phyloP scores from a whole-genome alignment of 2,113 vertebrate species.

The Merops nubicus region DNA sequence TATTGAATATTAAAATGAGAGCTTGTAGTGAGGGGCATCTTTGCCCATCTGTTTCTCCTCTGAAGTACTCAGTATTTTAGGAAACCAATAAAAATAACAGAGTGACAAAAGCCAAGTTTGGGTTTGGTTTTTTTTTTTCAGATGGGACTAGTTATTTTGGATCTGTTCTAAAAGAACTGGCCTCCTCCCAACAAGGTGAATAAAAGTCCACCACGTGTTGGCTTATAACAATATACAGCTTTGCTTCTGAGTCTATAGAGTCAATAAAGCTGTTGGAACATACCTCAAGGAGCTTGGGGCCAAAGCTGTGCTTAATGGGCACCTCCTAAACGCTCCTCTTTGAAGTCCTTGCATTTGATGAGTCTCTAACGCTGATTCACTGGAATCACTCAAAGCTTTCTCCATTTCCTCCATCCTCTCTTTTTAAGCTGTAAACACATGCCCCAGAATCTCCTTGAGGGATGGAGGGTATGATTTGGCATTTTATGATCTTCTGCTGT shows the following conservation, averaged over 20 bases:
- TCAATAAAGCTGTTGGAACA: background rate
- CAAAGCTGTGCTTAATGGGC: background rate
- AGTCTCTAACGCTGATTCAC: background rate
- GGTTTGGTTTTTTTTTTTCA: background rate
- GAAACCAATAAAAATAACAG: conserved; percentile 49
- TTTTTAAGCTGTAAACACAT: background rate
- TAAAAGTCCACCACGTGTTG: background rate
- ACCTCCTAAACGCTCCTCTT: background rate
- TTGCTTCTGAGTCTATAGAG: background rate
- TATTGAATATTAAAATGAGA: conserved; percentile 32
- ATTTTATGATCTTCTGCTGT: background rate
- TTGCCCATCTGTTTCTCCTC: conserved; percentile 51
- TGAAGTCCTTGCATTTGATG: conserved; percentile 20
- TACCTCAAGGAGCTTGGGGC: background rate
- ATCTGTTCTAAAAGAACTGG: background rate
- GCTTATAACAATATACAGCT: background rate
- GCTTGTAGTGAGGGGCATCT: background rate
- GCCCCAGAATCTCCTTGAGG: background rate
- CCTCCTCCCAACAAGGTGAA: background rate
- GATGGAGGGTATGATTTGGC: background rate
- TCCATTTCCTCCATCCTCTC: conserved; percentile 37
- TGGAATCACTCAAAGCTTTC: conserved; percentile 4
- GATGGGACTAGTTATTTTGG: background rate
- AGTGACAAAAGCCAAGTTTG: background rate
- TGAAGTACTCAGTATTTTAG: conserved; percentile 39